phyloP scores from a whole-genome alignment of 1,140 invertebrate genomes.

The Pseudomyrmex cubaensis region DNA sequence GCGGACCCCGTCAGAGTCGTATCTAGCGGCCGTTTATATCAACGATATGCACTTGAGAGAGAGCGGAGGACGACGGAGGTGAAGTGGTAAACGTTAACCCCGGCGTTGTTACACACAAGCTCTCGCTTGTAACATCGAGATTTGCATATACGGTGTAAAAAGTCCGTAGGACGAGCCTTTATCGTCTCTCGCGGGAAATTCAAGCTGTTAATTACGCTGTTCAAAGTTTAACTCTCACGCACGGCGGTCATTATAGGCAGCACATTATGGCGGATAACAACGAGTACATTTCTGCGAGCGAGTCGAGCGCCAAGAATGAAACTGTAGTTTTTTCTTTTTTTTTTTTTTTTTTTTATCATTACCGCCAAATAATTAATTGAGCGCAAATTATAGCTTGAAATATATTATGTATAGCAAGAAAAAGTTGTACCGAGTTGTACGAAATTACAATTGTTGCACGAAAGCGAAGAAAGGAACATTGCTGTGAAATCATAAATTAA shows the following conservation, averaged over 20 bases:
- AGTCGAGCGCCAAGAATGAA: neutral
- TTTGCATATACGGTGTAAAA: slow-evolving; percentile 40
- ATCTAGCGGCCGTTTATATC: slow-evolving; percentile 36
- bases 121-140: slow-evolving; percentile 4
- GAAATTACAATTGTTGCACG: too few species aligned
- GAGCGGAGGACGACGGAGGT: neutral
- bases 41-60: slow-evolving; percentile 34
- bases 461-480: neutral
- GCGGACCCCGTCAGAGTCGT: slow-evolving; percentile 16
- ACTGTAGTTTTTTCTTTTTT: too few species aligned
- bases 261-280: slow-evolving; percentile 1
- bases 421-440: too few species aligned
- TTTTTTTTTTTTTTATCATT: too few species aligned
- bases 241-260: neutral
- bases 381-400: neutral
- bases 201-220: slow-evolving; percentile 31
- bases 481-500: neutral
- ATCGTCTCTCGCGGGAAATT: slow-evolving; percentile 45
- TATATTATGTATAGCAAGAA: too few species aligned
- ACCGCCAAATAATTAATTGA: too few species aligned
- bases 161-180: slow-evolving; percentile 19
- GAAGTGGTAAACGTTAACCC: slow-evolving; percentile 37
- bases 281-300: neutral
- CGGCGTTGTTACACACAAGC: slow-evolving; percentile 7
- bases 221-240: slow-evolving; percentile 16